Evolutionary conservation across 1,140 invertebrate species (phyloP), one percentile per base, ranked within the genome.

Genomic region (Drosophila simulans): DNA sequence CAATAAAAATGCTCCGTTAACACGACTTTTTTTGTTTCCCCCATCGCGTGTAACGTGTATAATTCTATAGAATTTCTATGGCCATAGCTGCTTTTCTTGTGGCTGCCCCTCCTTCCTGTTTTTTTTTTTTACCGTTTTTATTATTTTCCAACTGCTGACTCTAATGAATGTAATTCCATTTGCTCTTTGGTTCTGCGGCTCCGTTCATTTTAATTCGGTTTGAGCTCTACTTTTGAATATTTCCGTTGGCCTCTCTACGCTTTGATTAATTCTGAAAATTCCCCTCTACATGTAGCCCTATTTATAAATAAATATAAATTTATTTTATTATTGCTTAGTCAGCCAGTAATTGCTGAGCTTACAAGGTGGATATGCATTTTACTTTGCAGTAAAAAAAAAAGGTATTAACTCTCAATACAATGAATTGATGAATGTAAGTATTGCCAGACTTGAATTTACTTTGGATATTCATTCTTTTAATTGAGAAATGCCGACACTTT

Each of bases 1-100:
- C 83, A 89, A 89, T 88, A 88, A 86, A 85, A 81, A 71, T 58
- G 51, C 66, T 76, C 60, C 77, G 70, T 78, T 75, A 85, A 70
- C 59, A 55, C 60, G 64, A 81, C 69, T 81, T 40, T 58, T 48
- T 51, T 72, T 73, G 57, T 42, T 70, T 56, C 59, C 64, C 59
- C 31, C 31, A 31, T 68, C 64, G 64, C 64, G 59, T 68, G 64
- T 68, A 68, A 65, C 60, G 64, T 42, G 64, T 42, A 68, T 68
- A 68, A 68, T 65, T 68, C 62, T 65, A 64, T 63, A 63, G 54
- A 63, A 63, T 59, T 59, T 63, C 54, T 63, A 59, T 63, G 13
- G 43, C 57, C 56, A 34, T 48, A 60, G 58, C 57, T 64, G 54
- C 31, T 63, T 68, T 60, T 45, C 22, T 15, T 62, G 52, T 22